Evolutionary conservation across 1,140 invertebrate species (phyloP), one percentile per base, ranked within the genome.

Genomic region (Aphidius ervi): DNA sequence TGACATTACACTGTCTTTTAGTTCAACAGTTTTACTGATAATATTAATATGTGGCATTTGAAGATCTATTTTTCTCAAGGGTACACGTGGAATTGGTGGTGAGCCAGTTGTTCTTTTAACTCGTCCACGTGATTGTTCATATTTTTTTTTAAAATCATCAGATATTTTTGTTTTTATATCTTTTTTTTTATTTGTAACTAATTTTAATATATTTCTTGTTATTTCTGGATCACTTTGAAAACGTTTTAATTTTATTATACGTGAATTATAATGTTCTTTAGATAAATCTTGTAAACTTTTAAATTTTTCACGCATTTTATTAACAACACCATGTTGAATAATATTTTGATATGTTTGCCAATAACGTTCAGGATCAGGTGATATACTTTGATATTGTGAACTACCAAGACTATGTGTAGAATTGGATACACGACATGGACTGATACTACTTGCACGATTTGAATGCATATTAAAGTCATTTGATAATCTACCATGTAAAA

Each of bases 11-110:
- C 66, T 49, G 10, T 82, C 82, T 47, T 88, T 86, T 45, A 94
- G 73, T 5, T 85, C 82, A 0, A 89, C 91, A 31, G 89, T 85
- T 76, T 92, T 92, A 68, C 90, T 92, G 64, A 93, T 93, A 2
- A 94, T 86, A 70, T 94, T 92, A 43, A 93, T 93, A 68, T 90
- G 90, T 0, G 91, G 91, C 89, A 94, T 92, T 50, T 86, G 86
- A 5, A 90, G 82, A 68, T 92, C 86, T 46, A 86, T 86, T 3
- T 82, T 77, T n/a, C 83, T 78, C 39, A 89, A 74, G 37, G 86
- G 86, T 10, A 84, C 73, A n/a, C 84, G 79, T 0, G 83, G 82
- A 42, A 87, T 85, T 0, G 88, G 86, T 8, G 86, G 83, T 9
- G 84, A 78, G 31, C 77, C 74, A n/a, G 81, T 82, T 55, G 81